A percentile compares a stretch with the other conserved stretches of the same genome.
phyloP scores from a whole-genome alignment of 2,797 vertebrate genomes.

The Onychomys torridus region DNA sequence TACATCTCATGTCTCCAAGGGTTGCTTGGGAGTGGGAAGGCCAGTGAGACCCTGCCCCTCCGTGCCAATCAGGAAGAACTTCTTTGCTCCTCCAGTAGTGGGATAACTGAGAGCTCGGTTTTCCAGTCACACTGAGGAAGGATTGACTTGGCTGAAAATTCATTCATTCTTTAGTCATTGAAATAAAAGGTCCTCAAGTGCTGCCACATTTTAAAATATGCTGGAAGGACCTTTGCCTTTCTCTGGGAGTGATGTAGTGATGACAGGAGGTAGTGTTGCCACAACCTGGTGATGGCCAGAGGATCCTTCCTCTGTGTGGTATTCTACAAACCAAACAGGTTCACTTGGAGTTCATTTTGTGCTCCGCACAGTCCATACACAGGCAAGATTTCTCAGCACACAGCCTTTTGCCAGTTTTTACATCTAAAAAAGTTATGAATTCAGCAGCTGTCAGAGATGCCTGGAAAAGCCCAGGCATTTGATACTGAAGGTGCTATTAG shows the following conservation, averaged over 20 bases:
- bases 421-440: conserved; percentile 11
- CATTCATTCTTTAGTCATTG: background rate
- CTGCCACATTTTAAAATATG: background rate
- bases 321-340: background rate
- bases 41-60: background rate
- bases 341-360: background rate
- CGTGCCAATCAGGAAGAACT: background rate
- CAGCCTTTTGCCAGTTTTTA: background rate
- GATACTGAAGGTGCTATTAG: conserved; percentile 87
- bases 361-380: background rate
- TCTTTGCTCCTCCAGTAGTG: background rate
- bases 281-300: background rate
- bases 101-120: background rate
- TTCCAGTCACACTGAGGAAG: background rate
- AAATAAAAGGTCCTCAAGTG: background rate
- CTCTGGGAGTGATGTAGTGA: background rate
- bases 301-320: background rate
- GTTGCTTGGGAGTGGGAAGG: background rate
- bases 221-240: background rate
- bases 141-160: background rate
- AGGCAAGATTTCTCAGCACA: background rate
- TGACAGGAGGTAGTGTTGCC: background rate
- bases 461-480: conserved; percentile 85
- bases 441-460: conserved; percentile 84
- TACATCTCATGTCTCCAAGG: background rate